These are phyloP conservation scores for Drosophila anomelani DNA, from an alignment of 2,888 invertebrate species.

Conservation along the genomic window DNA sequence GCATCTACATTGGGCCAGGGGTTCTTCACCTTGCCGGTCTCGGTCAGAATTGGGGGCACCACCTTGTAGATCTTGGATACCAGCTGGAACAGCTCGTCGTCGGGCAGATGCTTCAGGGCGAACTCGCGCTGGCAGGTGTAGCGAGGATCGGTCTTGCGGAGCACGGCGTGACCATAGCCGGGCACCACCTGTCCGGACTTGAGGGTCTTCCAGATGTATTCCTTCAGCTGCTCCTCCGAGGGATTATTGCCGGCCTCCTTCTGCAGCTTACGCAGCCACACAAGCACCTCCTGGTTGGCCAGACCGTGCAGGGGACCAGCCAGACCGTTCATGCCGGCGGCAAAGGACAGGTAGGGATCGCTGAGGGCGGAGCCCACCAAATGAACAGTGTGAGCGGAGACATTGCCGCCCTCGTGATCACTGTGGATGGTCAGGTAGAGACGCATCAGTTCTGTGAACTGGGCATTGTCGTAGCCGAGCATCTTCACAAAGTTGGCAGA, in stretches of 20 bases:
- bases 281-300: slow-evolving; percentile 96
- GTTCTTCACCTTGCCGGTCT: slow-evolving; percentile 95
- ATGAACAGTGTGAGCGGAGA: slow-evolving; percentile 95
- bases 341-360: slow-evolving; percentile 93
- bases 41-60: slow-evolving; percentile 92
- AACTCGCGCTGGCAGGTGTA: slow-evolving; percentile 95
- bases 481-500: slow-evolving; percentile 92
- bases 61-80: slow-evolving; percentile 93
- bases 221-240: slow-evolving; percentile 95
- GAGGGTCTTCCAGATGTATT: slow-evolving; percentile 98
- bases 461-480: slow-evolving; percentile 90
- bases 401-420: slow-evolving; percentile 96
- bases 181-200: slow-evolving; percentile 93
- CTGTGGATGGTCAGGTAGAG: slow-evolving; percentile 93
- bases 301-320: slow-evolving; percentile 95
- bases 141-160: slow-evolving; percentile 93
- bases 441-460: slow-evolving; percentile 93
- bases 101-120: slow-evolving; percentile 92
- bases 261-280: slow-evolving; percentile 96
- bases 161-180: slow-evolving; percentile 95
- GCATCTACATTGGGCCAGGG: slow-evolving; percentile 98
- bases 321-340: slow-evolving; percentile 94
- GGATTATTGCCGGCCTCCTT: slow-evolving; percentile 93
- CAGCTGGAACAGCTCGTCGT: slow-evolving; percentile 91
- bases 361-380: slow-evolving; percentile 94